Base-by-base conservation (phyloP, 2,888 invertebrate species). In the Cheilosia soror region DNA sequence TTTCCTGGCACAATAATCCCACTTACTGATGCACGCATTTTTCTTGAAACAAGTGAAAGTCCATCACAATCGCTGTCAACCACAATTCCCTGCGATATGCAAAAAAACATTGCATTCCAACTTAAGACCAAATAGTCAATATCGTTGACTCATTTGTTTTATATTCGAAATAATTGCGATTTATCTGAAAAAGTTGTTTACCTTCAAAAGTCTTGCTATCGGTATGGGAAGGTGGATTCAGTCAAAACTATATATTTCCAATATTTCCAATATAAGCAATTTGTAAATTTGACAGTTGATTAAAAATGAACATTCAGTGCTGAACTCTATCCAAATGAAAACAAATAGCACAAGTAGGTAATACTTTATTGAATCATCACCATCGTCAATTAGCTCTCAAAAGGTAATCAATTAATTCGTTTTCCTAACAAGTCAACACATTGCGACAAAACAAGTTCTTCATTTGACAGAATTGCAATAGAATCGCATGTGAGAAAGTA, bases 111-210 rank as follows among this genome's bases (percentile, higher is more conserved):
- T 62, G 49, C 44, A 15, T 51, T 72, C 9, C 29, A 62, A 33
- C 15, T 37, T 1, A 40, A 62, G 40, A 42, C 29, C 29, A 53
- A 62, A 51, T 42, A 44, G 20, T 62, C 62, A 62, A 62, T 40
- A 72, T 62, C 49, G 29, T 13, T 40, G 29, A 20, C 33, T 44
- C 53, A 55, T 29, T 40, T 57, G 11, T 69, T 69, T 60, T 6
- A 20, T n/a, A 60, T 40, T 60, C 42, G 40, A 51, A 62, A 29
- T 42, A n/a, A 62, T 7, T 33, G 44, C 44, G 44, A 25, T 55
- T 33, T 55, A 6, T 37, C 4, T 44, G 44, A 44, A 44, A 44
- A 63, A 44, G 63, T 37, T 47, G 73, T 47, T 37, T 6, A 5
- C 73, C 63, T 73, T 63, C 47, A 63, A 15, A 44, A 29, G 6